Conservation (phyloP, 2,797 vertebrate species). For the Rhinatrema bivittatum region DNA sequence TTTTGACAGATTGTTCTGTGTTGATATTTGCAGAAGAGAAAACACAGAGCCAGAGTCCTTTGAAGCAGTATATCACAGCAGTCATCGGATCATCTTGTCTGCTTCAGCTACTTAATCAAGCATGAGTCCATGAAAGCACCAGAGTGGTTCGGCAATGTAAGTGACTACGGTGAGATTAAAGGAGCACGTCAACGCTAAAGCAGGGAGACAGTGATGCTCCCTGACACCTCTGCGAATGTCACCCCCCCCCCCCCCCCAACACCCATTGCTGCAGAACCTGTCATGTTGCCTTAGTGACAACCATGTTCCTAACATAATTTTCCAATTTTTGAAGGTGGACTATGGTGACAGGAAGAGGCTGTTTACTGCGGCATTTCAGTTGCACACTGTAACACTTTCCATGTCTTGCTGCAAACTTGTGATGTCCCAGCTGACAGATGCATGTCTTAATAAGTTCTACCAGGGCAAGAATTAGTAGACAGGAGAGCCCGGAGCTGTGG, state of each 20-base stretch:
- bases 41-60: conserved; percentile 6
- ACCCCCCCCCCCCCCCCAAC: not conserved
- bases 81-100: conserved; percentile 17
- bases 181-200: conserved; percentile 11
- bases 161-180: conserved; percentile 13
- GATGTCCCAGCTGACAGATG: conserved; percentile 46
- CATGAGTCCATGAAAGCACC: conserved; percentile 5
- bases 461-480: conserved; percentile 43
- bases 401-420: conserved; percentile 31
- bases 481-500: conserved; percentile 31
- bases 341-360: conserved; percentile 37
- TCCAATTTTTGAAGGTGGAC: conserved; percentile 26
- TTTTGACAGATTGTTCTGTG: conserved; percentile 17
- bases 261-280: not conserved
- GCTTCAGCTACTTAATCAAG: conserved; percentile 23
- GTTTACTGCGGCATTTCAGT: conserved; percentile 21
- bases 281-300: conserved; percentile 16
- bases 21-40: conserved; percentile 23
- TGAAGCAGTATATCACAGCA: conserved; percentile 9
- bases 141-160: not conserved
- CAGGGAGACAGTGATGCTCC: conserved; percentile 4
- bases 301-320: conserved; percentile 3
- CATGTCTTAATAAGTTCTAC: conserved; percentile 47
- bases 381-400: conserved; percentile 22
- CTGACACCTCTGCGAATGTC: not conserved